A percentile compares a stretch with the other conserved stretches of the same genome.
phyloP scores from a whole-genome alignment of 1,140 invertebrate genomes.

The Drosophila paulistorum region DNA sequence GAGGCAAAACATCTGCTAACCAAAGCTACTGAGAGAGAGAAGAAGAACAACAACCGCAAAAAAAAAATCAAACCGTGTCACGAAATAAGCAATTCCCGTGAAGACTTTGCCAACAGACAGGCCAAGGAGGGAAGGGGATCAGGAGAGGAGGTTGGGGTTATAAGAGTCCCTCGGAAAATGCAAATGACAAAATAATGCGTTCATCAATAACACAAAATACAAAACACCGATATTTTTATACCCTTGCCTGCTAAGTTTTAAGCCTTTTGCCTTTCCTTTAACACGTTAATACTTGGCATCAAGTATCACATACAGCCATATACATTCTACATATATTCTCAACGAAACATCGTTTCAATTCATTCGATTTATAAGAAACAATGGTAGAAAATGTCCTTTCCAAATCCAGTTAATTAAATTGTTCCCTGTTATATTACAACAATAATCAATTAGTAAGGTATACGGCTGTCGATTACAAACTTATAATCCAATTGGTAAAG shows the following conservation, averaged over 20 bases:
- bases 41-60: neutral
- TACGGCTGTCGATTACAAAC: neutral
- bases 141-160: neutral
- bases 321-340: too few species aligned
- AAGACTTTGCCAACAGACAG: neutral
- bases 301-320: neutral
- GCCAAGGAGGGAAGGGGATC: neutral
- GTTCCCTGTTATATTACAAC: too few species aligned
- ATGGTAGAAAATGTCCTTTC: too few species aligned
- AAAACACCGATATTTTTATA: neutral
- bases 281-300: too few species aligned
- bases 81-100: conserved; percentile 6
- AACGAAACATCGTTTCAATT: too few species aligned
- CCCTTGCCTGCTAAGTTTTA: neutral
- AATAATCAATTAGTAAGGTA: too few species aligned
- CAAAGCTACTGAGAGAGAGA: neutral
- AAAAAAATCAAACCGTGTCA: conserved; percentile 9
- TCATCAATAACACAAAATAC: neutral
- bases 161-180: conserved; percentile 1
- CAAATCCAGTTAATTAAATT: too few species aligned
- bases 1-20: conserved; percentile 7
- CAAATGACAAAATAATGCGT: conserved; percentile 24
- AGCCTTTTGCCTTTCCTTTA: too few species aligned
- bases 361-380: too few species aligned
- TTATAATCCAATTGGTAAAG: neutral